Conservation (phyloP, 2,113 vertebrate genomes). For the Toxotes chatareus region DNA sequence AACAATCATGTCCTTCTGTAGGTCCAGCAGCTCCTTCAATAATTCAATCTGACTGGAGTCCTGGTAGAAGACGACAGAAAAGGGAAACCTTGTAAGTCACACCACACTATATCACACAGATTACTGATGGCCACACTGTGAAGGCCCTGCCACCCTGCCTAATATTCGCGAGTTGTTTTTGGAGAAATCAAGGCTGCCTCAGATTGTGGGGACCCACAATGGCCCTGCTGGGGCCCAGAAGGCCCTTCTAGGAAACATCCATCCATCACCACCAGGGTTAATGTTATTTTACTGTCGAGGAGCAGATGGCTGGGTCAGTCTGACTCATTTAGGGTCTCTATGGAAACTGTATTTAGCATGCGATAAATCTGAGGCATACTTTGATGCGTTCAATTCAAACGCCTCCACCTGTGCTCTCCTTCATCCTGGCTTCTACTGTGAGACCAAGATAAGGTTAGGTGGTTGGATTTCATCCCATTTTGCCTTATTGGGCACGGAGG, state of each 20-base stretch:
- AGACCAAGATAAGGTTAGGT: conserved; percentile 45
- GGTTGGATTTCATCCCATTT: conserved; percentile 31
- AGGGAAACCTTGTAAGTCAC: conserved; percentile 36
- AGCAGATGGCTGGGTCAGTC: conserved; percentile 76
- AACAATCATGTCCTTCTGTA: conserved; percentile 99
- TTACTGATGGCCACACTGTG: conserved; percentile 16
- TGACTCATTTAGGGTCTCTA: conserved; percentile 72
- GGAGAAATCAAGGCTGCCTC: conserved; percentile 58
- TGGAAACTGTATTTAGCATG: conserved; percentile 55
- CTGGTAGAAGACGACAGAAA: conserved; percentile 76
- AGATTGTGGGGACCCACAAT: conserved; percentile 50
- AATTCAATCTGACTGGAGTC: conserved; percentile 98
- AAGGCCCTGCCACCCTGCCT: conserved; percentile 1
- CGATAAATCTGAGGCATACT: conserved; percentile 66
- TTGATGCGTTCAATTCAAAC: conserved; percentile 63
- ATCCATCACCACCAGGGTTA: conserved; percentile 79
- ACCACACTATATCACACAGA: conserved; percentile 35
- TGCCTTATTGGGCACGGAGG: conserved; percentile 38
- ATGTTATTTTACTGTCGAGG: conserved; percentile 72
- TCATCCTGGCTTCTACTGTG: conserved; percentile 40
- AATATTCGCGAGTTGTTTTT: conserved; percentile 57
- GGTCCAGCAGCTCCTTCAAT: conserved; percentile 96
- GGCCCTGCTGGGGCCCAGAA: conserved; percentile 47
- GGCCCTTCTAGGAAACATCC: conserved; percentile 53
- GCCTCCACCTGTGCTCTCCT: conserved; percentile 48